phyloP scores from a whole-genome alignment of 2,888 invertebrate species.

The Tetragonula carbonaria region DNA sequence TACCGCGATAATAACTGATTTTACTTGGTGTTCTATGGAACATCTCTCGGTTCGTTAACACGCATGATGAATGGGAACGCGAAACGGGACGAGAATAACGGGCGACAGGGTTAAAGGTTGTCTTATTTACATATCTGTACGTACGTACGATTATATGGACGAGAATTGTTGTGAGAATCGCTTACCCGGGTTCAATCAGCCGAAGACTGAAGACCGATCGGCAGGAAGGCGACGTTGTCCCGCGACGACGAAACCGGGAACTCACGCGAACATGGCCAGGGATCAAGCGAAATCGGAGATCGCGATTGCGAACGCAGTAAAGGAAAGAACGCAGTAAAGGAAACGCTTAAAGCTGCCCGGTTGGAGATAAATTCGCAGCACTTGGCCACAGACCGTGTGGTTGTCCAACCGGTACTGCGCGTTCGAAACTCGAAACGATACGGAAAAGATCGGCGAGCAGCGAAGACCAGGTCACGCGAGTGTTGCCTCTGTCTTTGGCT shows the following conservation, averaged over 20 bases:
- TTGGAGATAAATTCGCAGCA: constrained; percentile 37
- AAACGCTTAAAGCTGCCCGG: constrained; percentile 18
- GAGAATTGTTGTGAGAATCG: not conserved
- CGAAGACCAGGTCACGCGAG: constrained; percentile 60
- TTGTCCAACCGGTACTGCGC: constrained; percentile 60
- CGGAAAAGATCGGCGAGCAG: constrained; percentile 53
- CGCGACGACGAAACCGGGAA: constrained; percentile 8
- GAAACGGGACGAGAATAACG: no score
- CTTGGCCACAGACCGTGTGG: constrained; percentile 43
- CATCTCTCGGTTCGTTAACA: no score
- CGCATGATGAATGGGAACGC: no score
- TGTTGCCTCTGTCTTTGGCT: constrained; percentile 58
- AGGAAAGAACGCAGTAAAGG: not conserved
- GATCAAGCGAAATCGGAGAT: constrained; percentile 27
- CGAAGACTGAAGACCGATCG: constrained; percentile 2
- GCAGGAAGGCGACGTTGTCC: not conserved
- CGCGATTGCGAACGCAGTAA: constrained; percentile 5
- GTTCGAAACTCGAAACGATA: constrained; percentile 34
- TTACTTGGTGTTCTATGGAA: no score
- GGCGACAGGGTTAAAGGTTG: no score
- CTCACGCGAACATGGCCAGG: constrained; percentile 23
- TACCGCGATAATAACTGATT: no score
- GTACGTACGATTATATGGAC: not conserved
- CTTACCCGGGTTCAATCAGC: constrained; percentile 38
- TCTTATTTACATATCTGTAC: no score